Evolutionary conservation across 2,888 invertebrate genomes (phyloP).

Genomic region (Dryomyza anilis): DNA sequence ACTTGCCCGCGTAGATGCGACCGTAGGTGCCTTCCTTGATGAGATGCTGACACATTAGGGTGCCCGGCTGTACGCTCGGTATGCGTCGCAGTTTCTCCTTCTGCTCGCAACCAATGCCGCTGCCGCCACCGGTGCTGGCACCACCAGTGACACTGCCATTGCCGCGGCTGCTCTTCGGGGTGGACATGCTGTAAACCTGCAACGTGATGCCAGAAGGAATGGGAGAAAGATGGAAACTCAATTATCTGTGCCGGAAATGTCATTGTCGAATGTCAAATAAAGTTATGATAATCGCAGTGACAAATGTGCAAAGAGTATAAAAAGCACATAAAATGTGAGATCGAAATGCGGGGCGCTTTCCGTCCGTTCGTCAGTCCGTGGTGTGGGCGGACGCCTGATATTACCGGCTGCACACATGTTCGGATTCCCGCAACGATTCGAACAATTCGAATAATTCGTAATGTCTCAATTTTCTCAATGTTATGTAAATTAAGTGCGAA

Average conservation of each 20-base stretch:
- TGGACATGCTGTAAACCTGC: slow-evolving; percentile 60
- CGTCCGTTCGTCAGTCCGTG: too few species aligned
- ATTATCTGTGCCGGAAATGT: slow-evolving; percentile 11
- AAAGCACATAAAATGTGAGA: neutral
- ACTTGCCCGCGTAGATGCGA: slow-evolving; percentile 70
- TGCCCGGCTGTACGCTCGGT: slow-evolving; percentile 64
- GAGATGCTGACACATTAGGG: slow-evolving; percentile 64
- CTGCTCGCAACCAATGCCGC: slow-evolving; percentile 57
- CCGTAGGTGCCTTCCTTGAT: slow-evolving; percentile 78
- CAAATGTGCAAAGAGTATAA: slow-evolving; percentile 27
- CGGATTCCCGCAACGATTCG: slow-evolving; percentile 2
- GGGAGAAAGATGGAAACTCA: slow-evolving; percentile 19
- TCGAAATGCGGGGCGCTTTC: too few species aligned
- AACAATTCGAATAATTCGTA: neutral
- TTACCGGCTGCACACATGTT: slow-evolving; percentile 17
- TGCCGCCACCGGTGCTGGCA: slow-evolving; percentile 48
- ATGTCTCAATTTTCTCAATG: slow-evolving; percentile 17
- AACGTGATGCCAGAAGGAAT: slow-evolving; percentile 31
- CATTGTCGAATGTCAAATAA: slow-evolving; percentile 32
- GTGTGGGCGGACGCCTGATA: neutral
- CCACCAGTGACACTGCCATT: slow-evolving; percentile 49
- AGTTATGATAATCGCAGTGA: slow-evolving; percentile 38
- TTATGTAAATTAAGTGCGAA: slow-evolving; percentile 13
- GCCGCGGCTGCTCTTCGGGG: slow-evolving; percentile 57
- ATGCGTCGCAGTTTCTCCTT: slow-evolving; percentile 67